Percentiles rank a stretch among this genome's conserved stretches.
phyloP scores from a whole-genome alignment of 1,140 invertebrate genomes.

The Parasteatoda tepidariorum region DNA sequence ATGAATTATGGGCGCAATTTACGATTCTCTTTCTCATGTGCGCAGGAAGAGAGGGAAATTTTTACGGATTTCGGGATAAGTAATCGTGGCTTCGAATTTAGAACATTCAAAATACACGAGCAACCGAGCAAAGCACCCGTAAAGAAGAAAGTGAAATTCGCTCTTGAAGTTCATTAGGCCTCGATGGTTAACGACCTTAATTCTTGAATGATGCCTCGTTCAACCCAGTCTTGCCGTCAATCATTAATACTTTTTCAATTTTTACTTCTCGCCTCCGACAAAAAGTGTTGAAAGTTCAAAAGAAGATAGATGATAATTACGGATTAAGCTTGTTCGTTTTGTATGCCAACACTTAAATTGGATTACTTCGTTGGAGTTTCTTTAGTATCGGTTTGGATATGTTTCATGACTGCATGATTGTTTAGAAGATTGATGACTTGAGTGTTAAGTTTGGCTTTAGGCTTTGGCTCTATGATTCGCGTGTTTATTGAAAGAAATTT shows the following conservation, averaged over 20 bases:
- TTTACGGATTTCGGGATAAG: conserved; percentile 48
- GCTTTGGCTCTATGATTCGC: too few species aligned
- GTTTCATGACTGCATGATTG: too few species aligned
- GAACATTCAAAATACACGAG: conserved; percentile 31
- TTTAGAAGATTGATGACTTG: too few species aligned
- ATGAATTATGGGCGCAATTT: conserved; percentile 58
- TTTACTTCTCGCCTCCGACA: background rate
- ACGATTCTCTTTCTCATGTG: conserved; percentile 8
- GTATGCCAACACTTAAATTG: too few species aligned
- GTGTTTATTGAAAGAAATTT: too few species aligned
- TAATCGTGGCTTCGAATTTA: conserved; percentile 49
- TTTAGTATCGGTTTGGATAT: too few species aligned
- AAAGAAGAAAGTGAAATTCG: background rate
- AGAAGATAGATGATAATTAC: background rate
- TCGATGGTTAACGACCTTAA: background rate
- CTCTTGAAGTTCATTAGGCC: background rate
- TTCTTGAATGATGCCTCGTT: background rate
- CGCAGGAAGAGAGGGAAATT: conserved; percentile 4
- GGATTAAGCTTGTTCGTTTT: background rate
- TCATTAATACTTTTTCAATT: background rate
- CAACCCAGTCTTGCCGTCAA: background rate
- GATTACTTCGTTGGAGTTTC: too few species aligned
- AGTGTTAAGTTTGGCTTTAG: too few species aligned
- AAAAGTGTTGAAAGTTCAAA: background rate
- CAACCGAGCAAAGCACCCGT: background rate